Conservation (phyloP, 2,888 invertebrate genomes). For the Allacma fusca region DNA sequence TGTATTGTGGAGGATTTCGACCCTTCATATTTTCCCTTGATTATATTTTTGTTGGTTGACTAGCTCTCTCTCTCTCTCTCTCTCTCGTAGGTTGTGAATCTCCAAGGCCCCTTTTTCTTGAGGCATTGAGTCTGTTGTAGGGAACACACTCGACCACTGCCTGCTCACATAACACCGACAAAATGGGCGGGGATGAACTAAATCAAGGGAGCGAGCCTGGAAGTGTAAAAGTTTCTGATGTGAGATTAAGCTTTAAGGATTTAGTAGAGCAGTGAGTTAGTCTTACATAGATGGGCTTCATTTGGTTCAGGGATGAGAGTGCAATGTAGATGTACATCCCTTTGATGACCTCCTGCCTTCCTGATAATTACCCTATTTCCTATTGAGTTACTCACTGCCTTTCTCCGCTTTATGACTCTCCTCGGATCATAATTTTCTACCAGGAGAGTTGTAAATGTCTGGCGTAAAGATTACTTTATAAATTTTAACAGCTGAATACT, state of each 20-base stretch:
- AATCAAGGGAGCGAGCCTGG: conserved; percentile 38
- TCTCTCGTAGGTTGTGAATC: background rate
- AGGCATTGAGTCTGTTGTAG: background rate
- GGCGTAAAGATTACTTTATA: conserved; percentile 17
- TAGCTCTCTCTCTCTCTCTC: background rate
- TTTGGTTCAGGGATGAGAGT: background rate
- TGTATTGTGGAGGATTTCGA: background rate
- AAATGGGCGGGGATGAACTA: conserved; percentile 37
- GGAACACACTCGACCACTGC: background rate
- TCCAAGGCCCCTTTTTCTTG: conserved; percentile 32
- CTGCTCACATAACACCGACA: conserved; percentile 22
- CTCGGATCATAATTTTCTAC: conserved; percentile 29
- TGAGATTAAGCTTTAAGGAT: background rate
- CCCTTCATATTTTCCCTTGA: conserved; percentile 26
- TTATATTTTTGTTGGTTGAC: conserved; percentile 29
- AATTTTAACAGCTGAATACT: conserved; percentile 15
- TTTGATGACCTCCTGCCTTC: conserved; percentile 44
- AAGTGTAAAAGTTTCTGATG: conserved; percentile 18
- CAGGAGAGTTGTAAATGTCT: conserved; percentile 30
- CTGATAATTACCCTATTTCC: conserved; percentile 41
- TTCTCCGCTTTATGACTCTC: conserved; percentile 31
- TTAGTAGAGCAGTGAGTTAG: conserved; percentile 6
- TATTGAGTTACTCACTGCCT: conserved; percentile 19
- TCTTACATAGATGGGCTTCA: background rate
- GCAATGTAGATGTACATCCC: conserved; percentile 6